A percentile compares a stretch with the other conserved stretches of the same genome.
Evolutionary conservation across 2,888 invertebrate species (phyloP).

Genomic region (Chrysomela aeneicollis): DNA sequence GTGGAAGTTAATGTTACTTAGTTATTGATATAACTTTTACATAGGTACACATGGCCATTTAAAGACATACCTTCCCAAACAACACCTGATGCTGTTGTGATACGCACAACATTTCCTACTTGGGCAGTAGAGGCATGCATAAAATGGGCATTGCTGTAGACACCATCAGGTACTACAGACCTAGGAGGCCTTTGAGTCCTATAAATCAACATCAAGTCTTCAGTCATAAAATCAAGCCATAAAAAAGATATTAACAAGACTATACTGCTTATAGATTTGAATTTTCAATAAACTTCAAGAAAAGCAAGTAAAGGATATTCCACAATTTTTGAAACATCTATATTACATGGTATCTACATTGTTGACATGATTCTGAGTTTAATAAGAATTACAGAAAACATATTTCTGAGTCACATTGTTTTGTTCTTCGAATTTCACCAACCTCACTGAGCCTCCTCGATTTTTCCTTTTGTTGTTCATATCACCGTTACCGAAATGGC

Average conservation of each 20-base stretch:
- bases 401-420: conserved; percentile 21
- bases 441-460: conserved; percentile 81
- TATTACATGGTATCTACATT: neutral
- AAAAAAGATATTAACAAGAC: too few relatives aligned
- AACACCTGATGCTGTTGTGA: conserved; percentile 83
- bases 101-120: conserved; percentile 83
- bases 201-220: conserved; percentile 21
- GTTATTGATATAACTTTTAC: neutral
- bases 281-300: neutral
- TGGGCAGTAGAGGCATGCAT: conserved; percentile 89
- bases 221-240: too few relatives aligned
- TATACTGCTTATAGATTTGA: neutral
- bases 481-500: conserved; percentile 74
- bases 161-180: conserved; percentile 79
- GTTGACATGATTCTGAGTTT: neutral
- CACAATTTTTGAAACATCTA: neutral
- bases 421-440: conserved; percentile 52
- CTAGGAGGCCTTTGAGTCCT: conserved; percentile 74
- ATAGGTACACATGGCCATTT: neutral
- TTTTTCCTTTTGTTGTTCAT: conserved; percentile 87
- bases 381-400: neutral
- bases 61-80: conserved; percentile 77
- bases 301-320: neutral
- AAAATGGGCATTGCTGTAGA: conserved; percentile 89
- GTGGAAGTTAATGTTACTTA: conserved; percentile 23